Evolutionary conservation across 2,113 vertebrate species (phyloP).

Genomic region (Gasterosteus nipponicus): DNA sequence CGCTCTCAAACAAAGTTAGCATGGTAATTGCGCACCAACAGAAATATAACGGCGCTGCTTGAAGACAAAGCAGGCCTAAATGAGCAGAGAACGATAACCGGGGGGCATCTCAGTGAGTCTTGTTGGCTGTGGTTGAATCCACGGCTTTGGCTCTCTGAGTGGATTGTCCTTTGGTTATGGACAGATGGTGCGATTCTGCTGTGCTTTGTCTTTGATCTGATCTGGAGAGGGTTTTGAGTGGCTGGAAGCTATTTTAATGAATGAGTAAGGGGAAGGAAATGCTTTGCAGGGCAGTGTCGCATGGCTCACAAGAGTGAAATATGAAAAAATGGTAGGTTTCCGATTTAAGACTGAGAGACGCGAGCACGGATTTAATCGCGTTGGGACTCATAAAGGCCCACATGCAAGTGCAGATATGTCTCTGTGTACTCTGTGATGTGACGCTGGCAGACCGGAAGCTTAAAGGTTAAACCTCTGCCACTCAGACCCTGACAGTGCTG

Average conservation of each 20-base stretch:
- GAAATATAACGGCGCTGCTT: conserved; percentile 41
- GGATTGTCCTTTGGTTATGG: conserved; percentile 70
- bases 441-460: not conserved
- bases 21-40: conserved; percentile 37
- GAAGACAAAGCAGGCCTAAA: conserved; percentile 36
- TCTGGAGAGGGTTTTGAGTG: conserved; percentile 63
- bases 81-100: conserved; percentile 41
- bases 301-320: conserved; percentile 39
- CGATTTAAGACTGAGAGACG: conserved; percentile 20
- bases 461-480: conserved; percentile 35
- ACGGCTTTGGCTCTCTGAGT: conserved; percentile 53
- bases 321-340: conserved; percentile 22
- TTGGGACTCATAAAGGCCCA: conserved; percentile 16
- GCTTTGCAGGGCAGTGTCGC: conserved; percentile 71
- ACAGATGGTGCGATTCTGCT: conserved; percentile 73
- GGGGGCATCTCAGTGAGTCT: conserved; percentile 19
- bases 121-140: conserved; percentile 26
- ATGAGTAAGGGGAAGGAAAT: conserved; percentile 84
- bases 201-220: conserved; percentile 73
- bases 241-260: conserved; percentile 79
- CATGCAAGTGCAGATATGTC: not conserved
- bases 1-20: conserved; percentile 26
- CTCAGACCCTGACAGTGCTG: not conserved
- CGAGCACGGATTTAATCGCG: conserved; percentile 35
- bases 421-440: not conserved